Conservation (phyloP, 2,113 vertebrate species). For the Laticauda laticaudata region DNA sequence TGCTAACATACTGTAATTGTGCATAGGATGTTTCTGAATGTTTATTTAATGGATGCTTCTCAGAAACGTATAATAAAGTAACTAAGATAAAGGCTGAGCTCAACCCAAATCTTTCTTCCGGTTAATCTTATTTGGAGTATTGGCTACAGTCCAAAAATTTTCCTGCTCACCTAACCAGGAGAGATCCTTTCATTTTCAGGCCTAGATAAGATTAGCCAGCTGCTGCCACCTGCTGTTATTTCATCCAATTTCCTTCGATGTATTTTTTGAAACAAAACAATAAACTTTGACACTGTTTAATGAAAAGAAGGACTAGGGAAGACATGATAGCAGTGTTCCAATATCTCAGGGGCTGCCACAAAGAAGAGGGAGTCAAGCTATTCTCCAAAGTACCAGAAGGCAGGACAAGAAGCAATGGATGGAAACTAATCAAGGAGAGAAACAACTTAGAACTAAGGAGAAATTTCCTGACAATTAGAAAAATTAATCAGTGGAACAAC, state of each 20-base stretch:
- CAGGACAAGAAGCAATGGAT: no score
- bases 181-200: not conserved
- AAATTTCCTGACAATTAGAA: no score
- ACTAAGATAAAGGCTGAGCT: not conserved
- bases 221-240: not conserved
- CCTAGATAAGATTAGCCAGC: not conserved
- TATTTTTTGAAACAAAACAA: not conserved
- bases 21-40: not conserved
- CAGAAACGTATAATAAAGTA: not conserved
- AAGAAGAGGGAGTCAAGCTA: no score
- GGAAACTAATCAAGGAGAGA: no score
- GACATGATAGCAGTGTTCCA: no score
- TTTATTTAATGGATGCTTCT: not conserved
- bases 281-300: not conserved
- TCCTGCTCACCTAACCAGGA: not conserved
- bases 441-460: no score
- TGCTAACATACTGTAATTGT: not conserved
- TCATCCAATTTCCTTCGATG: not conserved
- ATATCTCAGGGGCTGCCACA: no score
- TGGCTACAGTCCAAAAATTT: not conserved
- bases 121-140: not conserved
- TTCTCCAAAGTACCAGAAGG: no score
- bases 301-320: no score
- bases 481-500: no score
- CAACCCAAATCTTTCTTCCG: not conserved